Percentiles rank a stretch among this genome's conserved stretches.
Evolutionary conservation across 1,140 invertebrate genomes (phyloP).

Genomic region (Drosophila truncata): DNA sequence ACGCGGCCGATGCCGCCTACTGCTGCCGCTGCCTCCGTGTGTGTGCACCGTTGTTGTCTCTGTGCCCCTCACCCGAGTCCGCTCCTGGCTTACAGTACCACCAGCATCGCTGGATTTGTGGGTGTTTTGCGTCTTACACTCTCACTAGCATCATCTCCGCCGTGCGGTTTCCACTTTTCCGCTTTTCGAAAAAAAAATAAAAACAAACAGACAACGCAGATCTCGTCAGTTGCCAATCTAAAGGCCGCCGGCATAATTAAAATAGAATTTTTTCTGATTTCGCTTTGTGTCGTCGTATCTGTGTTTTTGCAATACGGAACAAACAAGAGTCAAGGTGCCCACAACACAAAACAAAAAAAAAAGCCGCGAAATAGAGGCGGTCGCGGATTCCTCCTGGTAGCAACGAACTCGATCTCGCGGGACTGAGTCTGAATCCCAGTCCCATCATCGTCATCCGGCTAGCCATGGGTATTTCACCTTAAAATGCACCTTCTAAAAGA

Average conservation of each 20-base stretch:
- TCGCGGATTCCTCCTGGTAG: slow-evolving; percentile 36
- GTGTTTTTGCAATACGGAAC: slow-evolving; percentile 66
- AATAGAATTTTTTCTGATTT: slow-evolving; percentile 62
- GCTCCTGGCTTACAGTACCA: slow-evolving; percentile 11
- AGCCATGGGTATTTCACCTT: slow-evolving; percentile 6
- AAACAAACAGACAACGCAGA: slow-evolving; percentile 40
- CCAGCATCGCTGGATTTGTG: slow-evolving; percentile 47
- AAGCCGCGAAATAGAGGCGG: slow-evolving; percentile 36
- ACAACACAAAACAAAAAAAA: slow-evolving; percentile 18
- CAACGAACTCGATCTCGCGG: slow-evolving; percentile 43
- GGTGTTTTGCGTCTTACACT: slow-evolving; percentile 66
- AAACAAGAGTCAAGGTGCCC: slow-evolving; percentile 69
- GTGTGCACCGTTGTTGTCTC: slow-evolving; percentile 22
- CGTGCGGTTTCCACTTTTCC: slow-evolving; percentile 67
- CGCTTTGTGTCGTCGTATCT: slow-evolving; percentile 21
- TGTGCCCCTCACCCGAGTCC: neutral
- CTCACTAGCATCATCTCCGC: slow-evolving; percentile 27
- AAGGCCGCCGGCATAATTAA: slow-evolving; percentile 75
- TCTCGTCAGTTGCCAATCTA: slow-evolving; percentile 75
- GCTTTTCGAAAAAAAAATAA: slow-evolving; percentile 47
- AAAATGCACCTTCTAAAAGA: slow-evolving; percentile 8
- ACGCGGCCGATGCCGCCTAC: slow-evolving; percentile 55
- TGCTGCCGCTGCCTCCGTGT: slow-evolving; percentile 20
- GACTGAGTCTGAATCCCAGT: slow-evolving; percentile 3
- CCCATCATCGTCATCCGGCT: slow-evolving; percentile 4